Base-by-base conservation (phyloP, 2,888 invertebrate genomes). In the Callyntrura sp. region DNA sequence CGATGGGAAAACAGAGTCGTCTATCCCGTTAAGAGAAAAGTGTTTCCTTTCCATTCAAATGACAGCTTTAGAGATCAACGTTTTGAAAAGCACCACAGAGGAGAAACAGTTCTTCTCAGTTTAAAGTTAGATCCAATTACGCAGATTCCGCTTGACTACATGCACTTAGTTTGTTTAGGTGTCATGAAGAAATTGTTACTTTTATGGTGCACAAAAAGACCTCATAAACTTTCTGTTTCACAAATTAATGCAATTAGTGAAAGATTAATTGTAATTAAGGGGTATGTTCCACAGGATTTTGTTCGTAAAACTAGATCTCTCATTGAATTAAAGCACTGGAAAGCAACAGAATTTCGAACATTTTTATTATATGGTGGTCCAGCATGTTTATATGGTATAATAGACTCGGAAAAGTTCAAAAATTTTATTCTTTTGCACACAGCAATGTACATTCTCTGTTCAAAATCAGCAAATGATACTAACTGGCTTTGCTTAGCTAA, bases 321-420 rank as follows among this genome's bases (percentile, higher is more conserved):
- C 0, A 25, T 25, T 8, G 86, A 87, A 0, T 2, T 90, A 23
- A 45, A 35, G 0, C 62, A 83, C n/a, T 90, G 62, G 57, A 90
- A 90, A 65, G 90, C 90, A 0, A 90, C 86, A 6, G 90, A 90
- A 76, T 90, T 87, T 65, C 51, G 90, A 20, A 1, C 65, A n/a
- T 90, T 90, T 43, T 3, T 90, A 9, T 12, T 90, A 4, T 90
- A 90, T 25, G 35, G 55, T 8, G 90, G 90, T 20, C 86, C 86
- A 8, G 23, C 23, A 14, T 88, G 20, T 20, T 43, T 90, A 11
- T 0, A 20, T 0, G 68, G 20, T 0, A 79, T 88, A 28, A 1
- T 90, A 35, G 68, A 81, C 20, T 28, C 73, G 2, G 14, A 3
- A n/a, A 51, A 12, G 5, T 90, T 70, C 25, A 25, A 78, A 9